Evolutionary conservation across 2,797 vertebrate species (phyloP).

Genomic region (Lacerta bilineata): DNA sequence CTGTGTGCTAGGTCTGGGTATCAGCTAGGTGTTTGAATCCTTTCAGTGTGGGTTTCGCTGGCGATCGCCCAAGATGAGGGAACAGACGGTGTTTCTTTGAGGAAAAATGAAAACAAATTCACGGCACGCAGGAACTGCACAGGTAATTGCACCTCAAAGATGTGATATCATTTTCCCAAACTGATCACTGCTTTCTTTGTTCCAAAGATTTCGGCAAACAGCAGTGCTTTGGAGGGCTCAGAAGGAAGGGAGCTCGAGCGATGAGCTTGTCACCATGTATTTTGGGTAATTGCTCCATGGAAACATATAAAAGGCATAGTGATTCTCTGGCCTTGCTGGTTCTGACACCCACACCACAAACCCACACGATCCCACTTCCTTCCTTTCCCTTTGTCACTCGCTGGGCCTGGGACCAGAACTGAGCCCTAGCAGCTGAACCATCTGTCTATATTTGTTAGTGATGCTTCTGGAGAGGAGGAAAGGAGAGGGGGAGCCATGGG

Average conservation of each 20-base stretch:
- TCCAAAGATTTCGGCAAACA: neutral
- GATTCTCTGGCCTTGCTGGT: slow-evolving; percentile 1
- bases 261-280: neutral
- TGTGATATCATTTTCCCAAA: neutral
- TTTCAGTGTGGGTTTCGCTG: too few species aligned
- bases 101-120: neutral
- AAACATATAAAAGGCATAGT: neutral
- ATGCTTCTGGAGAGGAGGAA: slow-evolving; percentile 12
- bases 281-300: slow-evolving; percentile 9
- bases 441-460: slow-evolving; percentile 21
- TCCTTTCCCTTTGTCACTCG: slow-evolving; percentile 17
- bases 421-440: slow-evolving; percentile 9
- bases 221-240: neutral
- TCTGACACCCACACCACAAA: slow-evolving; percentile 12
- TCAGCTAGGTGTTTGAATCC: too few species aligned
- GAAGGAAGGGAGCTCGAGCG: neutral
- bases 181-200: neutral
- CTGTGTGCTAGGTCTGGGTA: too few species aligned
- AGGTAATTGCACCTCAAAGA: neutral
- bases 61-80: too few species aligned
- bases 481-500: neutral
- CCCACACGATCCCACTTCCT: neutral
- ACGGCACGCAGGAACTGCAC: neutral
- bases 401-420: slow-evolving; percentile 6
- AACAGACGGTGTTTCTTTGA: too few species aligned